phyloP scores from a whole-genome alignment of 2,113 vertebrate genomes.

The Festucalex cinctus region DNA sequence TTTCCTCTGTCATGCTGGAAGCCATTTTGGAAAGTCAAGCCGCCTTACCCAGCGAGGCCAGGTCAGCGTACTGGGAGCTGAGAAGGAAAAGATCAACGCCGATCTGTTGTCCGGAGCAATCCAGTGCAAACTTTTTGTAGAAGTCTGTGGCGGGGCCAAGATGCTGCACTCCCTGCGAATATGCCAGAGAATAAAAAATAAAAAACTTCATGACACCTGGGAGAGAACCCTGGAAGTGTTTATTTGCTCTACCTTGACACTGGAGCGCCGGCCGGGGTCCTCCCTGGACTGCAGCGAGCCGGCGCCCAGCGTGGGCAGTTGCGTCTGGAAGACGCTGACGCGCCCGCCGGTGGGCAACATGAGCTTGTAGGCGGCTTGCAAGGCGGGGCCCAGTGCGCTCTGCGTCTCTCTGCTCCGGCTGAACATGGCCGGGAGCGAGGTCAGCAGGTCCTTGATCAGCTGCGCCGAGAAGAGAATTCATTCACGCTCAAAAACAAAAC shows the following conservation, averaged over 20 bases:
- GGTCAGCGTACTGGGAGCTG: slow-evolving; percentile 92
- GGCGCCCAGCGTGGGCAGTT: slow-evolving; percentile 87
- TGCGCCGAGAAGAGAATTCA: slow-evolving; percentile 33
- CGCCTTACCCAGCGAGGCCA: slow-evolving; percentile 87
- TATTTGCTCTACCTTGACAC: slow-evolving; percentile 79
- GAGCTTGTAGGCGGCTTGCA: slow-evolving; percentile 93
- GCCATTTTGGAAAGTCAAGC: neutral
- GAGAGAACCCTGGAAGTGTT: neutral
- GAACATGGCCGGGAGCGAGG: slow-evolving; percentile 87
- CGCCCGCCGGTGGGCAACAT: slow-evolving; percentile 94
- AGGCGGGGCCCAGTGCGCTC: slow-evolving; percentile 88
- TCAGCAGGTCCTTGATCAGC: slow-evolving; percentile 91
- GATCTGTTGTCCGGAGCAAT: slow-evolving; percentile 96
- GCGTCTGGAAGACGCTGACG: slow-evolving; percentile 92
- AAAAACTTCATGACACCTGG: neutral
- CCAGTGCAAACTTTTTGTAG: slow-evolving; percentile 96
- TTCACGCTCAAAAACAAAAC: neutral
- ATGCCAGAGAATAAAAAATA: neutral
- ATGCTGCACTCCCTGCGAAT: slow-evolving; percentile 85
- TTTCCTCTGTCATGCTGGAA: neutral
- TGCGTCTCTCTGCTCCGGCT: slow-evolving; percentile 87
- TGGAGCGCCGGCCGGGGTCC: slow-evolving; percentile 93
- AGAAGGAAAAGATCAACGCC: slow-evolving; percentile 95
- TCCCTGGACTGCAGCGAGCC: slow-evolving; percentile 89
- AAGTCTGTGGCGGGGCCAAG: slow-evolving; percentile 97